Conservation (phyloP, 2,888 invertebrate species). For the Rhodophaea formosa region DNA sequence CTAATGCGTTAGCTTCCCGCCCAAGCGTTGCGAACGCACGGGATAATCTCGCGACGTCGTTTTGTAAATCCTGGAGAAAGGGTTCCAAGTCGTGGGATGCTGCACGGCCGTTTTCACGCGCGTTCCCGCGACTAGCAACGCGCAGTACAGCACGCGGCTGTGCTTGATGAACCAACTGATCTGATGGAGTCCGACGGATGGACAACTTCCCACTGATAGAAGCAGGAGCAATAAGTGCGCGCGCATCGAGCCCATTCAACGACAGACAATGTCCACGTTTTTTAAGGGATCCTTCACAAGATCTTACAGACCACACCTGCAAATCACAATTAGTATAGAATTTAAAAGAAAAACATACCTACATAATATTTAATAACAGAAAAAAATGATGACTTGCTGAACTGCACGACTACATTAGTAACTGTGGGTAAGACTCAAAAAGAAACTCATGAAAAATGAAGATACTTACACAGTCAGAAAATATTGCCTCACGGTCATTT, state of each 20-base stretch:
- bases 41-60: conserved; percentile 60
- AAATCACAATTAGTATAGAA: neutral
- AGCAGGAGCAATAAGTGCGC: conserved; percentile 51
- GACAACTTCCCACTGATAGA: conserved; percentile 59
- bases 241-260: conserved; percentile 57
- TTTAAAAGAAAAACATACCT: too few relatives aligned
- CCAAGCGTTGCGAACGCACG: conserved; percentile 62
- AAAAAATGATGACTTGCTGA: too few relatives aligned
- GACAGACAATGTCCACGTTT: conserved; percentile 63
- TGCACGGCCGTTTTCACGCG: conserved; percentile 30
- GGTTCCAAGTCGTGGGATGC: conserved; percentile 50
- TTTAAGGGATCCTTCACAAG: conserved; percentile 71
- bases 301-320: conserved; percentile 71
- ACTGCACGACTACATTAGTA: too few relatives aligned
- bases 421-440: too few relatives aligned
- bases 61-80: conserved; percentile 59
- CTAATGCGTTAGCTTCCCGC: conserved; percentile 54
- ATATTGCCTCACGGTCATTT: conserved; percentile 73
- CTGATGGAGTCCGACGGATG: conserved; percentile 57
- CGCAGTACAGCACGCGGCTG: conserved; percentile 69
- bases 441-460: neutral
- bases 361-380: neutral
- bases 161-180: conserved; percentile 47
- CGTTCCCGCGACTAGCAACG: conserved; percentile 60
- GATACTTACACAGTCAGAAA: conserved; percentile 67